Evolutionary conservation across 2,113 vertebrate genomes (phyloP), one percentile per base, ranked within the genome.

Genomic region (Platysteira castanea): DNA sequence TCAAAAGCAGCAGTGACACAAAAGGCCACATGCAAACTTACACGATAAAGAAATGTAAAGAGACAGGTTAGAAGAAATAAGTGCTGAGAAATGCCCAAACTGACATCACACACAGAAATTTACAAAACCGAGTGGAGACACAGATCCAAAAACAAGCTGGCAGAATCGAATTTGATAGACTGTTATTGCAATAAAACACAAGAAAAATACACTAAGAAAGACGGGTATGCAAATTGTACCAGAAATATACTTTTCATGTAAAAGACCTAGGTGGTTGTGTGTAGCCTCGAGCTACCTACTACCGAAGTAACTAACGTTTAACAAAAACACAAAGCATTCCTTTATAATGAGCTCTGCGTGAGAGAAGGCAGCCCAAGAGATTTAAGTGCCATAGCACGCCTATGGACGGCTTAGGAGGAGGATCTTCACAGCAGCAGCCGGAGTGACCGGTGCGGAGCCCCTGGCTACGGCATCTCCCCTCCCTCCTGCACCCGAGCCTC

Each of bases 381-480:
- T 7, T 11, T 6, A 50, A 50, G 61, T 4, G 15, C n/a, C 31
- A 5, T 2, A 35, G 44, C 52, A 16, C 57, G 17, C 5, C 84
- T 3, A n/a, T 1, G 59, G 65, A 47, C 2, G 10, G 50, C 63
- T 87, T 19, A 35, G 20, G 23, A 67, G n/a, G 10, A n/a, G n/a
- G n/a, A 37, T 27, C 67, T n/a, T n/a, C 2, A 22, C 16, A 5
- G 30, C 28, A 56, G 31, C 53, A 11, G 20, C 24, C 9, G 5
- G 12, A 14, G 31, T 0, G 53, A 11, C 23, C 33, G 33, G 5
- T 0, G 61, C 5, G 23, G 42, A 76, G 37, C 21, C 42, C 44
- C 61, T 0, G 15, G 3, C 56, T 2, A 3, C 11, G 2, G 35
- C 59, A 15, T 1, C 52, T 59, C 22, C 5, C 42, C 37, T 50